Base-by-base conservation (phyloP, 2,888 invertebrate species). In the Plebejus melissa region DNA sequence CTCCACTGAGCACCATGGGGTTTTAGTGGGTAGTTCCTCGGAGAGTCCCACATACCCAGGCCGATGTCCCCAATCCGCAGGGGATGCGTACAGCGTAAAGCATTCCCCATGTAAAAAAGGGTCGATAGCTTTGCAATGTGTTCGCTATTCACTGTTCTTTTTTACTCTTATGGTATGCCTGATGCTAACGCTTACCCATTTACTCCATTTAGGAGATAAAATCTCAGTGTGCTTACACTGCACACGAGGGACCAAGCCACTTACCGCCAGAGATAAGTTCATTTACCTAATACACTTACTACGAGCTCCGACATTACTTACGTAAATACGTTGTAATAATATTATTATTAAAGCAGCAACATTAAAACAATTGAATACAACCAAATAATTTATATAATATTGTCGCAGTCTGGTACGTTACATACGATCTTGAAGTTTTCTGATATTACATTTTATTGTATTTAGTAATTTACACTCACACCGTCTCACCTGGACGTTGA, bases 211-310 rank as follows among this genome's bases (percentile, higher is more conserved):
- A 58, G 22, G 58, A 58, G 58, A 58, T 58, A 58, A 58, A 58
- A 58, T 9, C 58, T 22, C 58, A n/a, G n/a, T 7, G 22, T 58
- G 5, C n/a, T n/a, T 4, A 57, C 58, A 58, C 58, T 58, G 58
- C 22, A 22, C 58, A n/a, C 69, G 69, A 28, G 69, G 69, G 36
- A 32, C 36, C 4, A 5, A 36, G 32, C 36, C 13, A 69, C 16
- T 69, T 32, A 69, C 69, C 32, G 36, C 69, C 13, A 32, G 69
- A 28, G 36, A 13, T 69, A 69, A 69, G 16, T 69, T 69, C 28
- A 36, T 69, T 36, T 16, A 69, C 36, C 16, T 69, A 69, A 69
- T 69, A 36, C 69, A 16, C 32, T 69, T 69, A 69, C 69, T 13
- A 54, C 36, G 13, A 1, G 1, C 28, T 28, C 28, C 36, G 11